Conservation (phyloP, 2,113 vertebrate genomes). For the Uropsilus gracilis region DNA sequence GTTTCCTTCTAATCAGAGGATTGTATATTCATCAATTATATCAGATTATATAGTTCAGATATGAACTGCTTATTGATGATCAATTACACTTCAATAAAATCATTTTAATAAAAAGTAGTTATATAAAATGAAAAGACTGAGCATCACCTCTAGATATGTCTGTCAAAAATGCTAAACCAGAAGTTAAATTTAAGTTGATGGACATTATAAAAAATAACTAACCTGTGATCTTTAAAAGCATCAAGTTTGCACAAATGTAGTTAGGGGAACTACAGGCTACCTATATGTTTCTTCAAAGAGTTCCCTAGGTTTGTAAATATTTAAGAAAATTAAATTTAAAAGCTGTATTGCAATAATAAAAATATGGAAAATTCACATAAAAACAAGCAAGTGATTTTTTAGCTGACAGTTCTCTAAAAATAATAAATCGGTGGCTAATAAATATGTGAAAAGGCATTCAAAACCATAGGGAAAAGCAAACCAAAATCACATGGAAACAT, state of each 20-base stretch:
- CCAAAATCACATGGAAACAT: background rate
- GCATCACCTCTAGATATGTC: background rate
- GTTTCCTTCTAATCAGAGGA: background rate
- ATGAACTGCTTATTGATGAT: background rate
- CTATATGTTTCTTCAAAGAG: background rate
- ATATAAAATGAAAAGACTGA: background rate
- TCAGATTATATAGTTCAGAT: background rate
- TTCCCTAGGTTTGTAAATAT: background rate
- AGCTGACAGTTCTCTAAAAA: background rate
- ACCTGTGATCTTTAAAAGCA: background rate
- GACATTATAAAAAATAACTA: background rate
- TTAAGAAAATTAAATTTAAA: background rate
- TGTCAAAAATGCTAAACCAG: background rate
- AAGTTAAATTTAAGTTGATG: background rate
- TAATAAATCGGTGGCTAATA: background rate
- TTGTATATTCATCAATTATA: background rate
- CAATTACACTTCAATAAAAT: background rate
- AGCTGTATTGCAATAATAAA: background rate
- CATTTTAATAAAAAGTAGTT: background rate
- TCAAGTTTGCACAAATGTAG: background rate
- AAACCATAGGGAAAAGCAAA: background rate
- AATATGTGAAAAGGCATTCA: background rate
- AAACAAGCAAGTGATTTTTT: background rate
- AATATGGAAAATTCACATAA: background rate
- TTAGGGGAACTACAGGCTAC: background rate